phyloP scores from a whole-genome alignment of 2,888 invertebrate species.

The Spialia ferax region DNA sequence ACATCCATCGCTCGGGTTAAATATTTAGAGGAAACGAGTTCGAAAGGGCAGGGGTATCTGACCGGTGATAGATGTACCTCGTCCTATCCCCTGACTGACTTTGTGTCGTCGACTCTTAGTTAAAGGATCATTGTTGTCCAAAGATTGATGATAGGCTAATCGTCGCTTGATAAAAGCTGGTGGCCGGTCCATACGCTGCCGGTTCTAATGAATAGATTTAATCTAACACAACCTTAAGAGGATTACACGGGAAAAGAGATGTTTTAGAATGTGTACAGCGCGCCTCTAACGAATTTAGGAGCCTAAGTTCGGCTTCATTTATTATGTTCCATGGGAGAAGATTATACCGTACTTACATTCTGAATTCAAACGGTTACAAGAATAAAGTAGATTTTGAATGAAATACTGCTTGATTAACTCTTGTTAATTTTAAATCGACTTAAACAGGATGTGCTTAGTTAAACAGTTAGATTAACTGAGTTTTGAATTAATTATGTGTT shows the following conservation, averaged over 20 bases:
- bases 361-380: slow-evolving; percentile 34
- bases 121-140: slow-evolving; percentile 72
- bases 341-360: slow-evolving; percentile 17
- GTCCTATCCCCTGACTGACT: slow-evolving; percentile 56
- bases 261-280: slow-evolving; percentile 36
- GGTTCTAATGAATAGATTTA: slow-evolving; percentile 53
- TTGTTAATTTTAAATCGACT: slow-evolving; percentile 14
- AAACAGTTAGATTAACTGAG: slow-evolving; percentile 2
- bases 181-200: slow-evolving; percentile 42
- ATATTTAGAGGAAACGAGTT: slow-evolving; percentile 40
- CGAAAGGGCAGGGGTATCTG: slow-evolving; percentile 52
- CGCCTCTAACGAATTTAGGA: slow-evolving; percentile 34
- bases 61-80: slow-evolving; percentile 59
- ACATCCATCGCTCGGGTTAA: slow-evolving; percentile 24
- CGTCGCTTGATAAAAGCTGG: slow-evolving; percentile 60
- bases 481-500: neutral
- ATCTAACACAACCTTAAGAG: slow-evolving; percentile 39
- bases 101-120: slow-evolving; percentile 70
- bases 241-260: slow-evolving; percentile 40
- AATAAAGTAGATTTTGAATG: slow-evolving; percentile 33
- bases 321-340: slow-evolving; percentile 31
- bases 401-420: slow-evolving; percentile 11
- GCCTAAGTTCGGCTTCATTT: slow-evolving; percentile 15
- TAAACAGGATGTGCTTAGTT: neutral
- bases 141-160: slow-evolving; percentile 76